Evolutionary conservation across 2,797 vertebrate species (phyloP).

Genomic region (Schizopygopsis malacanthus): DNA sequence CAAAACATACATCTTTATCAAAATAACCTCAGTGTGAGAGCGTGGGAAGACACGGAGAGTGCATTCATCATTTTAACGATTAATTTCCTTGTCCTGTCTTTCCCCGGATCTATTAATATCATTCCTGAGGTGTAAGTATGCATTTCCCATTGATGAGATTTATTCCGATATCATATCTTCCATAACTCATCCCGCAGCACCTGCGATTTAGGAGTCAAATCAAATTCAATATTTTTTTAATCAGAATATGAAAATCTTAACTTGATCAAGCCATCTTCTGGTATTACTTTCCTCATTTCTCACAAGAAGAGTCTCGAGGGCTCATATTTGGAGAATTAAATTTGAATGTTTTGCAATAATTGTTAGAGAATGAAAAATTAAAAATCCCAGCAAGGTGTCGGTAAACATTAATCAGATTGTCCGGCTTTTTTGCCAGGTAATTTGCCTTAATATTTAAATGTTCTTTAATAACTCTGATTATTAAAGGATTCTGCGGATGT

Average conservation of each 20-base stretch:
- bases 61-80: conserved; percentile 82
- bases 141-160: conserved; percentile 71
- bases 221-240: conserved; percentile 61
- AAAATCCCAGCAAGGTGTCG: conserved; percentile 37
- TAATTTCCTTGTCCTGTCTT: conserved; percentile 79
- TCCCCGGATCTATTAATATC: conserved; percentile 80
- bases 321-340: conserved; percentile 30
- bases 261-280: conserved; percentile 52
- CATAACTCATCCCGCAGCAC: conserved; percentile 77
- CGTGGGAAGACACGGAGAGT: conserved; percentile 77
- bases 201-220: conserved; percentile 58
- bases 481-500: conserved; percentile 4
- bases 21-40: conserved; percentile 79
- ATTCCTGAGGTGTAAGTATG: conserved; percentile 72
- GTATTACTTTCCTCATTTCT: conserved; percentile 56
- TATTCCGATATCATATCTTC: conserved; percentile 81
- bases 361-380: conserved; percentile 51
- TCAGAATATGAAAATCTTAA: conserved; percentile 63
- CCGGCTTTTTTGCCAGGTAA: conserved; percentile 39
- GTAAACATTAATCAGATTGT: conserved; percentile 50
- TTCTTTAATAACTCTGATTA: conserved; percentile 43
- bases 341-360: conserved; percentile 30
- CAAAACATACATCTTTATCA: conserved; percentile 81
- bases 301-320: conserved; percentile 25
- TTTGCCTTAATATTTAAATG: conserved; percentile 45